These are phyloP conservation scores for Drosophila rubida DNA, from an alignment of 2,888 invertebrate species.

Conservation along the genomic window DNA sequence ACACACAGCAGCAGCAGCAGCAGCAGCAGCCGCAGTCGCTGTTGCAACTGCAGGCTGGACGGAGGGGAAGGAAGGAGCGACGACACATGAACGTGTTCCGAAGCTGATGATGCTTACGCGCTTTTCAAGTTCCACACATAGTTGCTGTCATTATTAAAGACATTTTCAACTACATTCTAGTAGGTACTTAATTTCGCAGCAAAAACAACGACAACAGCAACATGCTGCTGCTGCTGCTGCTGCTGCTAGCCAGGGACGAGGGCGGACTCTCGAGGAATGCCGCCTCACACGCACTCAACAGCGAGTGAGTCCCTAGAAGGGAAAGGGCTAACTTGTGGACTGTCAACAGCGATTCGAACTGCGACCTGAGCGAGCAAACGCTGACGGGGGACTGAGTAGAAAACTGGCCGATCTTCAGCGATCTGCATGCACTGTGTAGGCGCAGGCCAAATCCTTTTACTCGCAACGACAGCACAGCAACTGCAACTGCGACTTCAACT, in stretches of 20 bases:
- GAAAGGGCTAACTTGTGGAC: neutral
- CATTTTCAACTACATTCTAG: constrained; percentile 81
- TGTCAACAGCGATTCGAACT: neutral
- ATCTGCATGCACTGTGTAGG: constrained; percentile 11
- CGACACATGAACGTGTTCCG: constrained; percentile 71
- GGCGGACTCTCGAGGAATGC: constrained; percentile 45
- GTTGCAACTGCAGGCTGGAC: too few species aligned
- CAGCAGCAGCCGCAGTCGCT: too few species aligned
- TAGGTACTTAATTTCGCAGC: constrained; percentile 76
- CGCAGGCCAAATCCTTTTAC: constrained; percentile 4
- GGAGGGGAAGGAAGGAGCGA: too few species aligned
- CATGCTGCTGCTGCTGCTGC: neutral
- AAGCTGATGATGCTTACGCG: constrained; percentile 77
- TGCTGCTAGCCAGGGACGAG: constrained; percentile 4
- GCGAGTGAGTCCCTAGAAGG: neutral
- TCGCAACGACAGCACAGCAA: constrained; percentile 10
- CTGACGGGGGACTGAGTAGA: neutral
- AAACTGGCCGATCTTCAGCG: neutral
- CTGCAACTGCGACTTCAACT: constrained; percentile 17
- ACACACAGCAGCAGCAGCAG: constrained; percentile 36
- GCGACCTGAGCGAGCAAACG: neutral
- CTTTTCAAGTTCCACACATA: constrained; percentile 80
- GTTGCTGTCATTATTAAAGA: constrained; percentile 81
- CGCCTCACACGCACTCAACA: constrained; percentile 67
- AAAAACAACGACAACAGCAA: constrained; percentile 12